A percentile compares a stretch with the other conserved stretches of the same genome.
phyloP scores from a whole-genome alignment of 2,113 vertebrate species.

The Steatornis caripensis region DNA sequence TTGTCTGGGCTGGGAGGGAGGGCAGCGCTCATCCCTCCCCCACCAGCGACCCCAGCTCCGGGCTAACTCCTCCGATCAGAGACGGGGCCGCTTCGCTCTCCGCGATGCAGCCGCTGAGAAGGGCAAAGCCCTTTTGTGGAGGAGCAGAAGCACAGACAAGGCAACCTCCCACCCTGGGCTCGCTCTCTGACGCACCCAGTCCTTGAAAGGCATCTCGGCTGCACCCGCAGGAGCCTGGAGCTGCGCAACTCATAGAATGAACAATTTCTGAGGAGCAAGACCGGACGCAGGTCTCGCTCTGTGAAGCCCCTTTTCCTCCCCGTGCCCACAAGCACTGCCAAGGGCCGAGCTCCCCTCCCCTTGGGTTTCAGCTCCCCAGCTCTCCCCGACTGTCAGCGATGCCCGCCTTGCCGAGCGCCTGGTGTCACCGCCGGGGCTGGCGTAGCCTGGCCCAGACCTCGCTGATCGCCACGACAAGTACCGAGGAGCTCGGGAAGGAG shows the following conservation, averaged over 20 bases:
- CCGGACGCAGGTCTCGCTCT: neutral
- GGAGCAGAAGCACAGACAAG: neutral
- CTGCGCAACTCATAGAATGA: neutral
- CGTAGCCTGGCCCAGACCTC: neutral
- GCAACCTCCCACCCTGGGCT: neutral
- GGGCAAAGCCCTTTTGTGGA: neutral
- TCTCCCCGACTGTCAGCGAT: neutral
- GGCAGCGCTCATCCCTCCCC: neutral
- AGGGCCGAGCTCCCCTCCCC: neutral
- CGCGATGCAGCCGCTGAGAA: neutral
- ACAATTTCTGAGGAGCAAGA: neutral
- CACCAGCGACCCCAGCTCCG: accelerated
- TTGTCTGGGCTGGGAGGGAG: neutral
- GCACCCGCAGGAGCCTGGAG: neutral
- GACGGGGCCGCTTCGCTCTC: neutral
- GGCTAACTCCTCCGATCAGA: neutral
- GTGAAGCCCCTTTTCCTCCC: neutral
- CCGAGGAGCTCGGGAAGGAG: accelerated
- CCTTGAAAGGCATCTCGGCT: neutral
- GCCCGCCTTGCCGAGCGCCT: neutral
- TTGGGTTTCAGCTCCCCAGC: neutral
- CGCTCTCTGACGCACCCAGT: neutral
- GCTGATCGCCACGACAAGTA: neutral
- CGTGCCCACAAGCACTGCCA: accelerated
- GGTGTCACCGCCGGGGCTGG: neutral